phyloP scores from a whole-genome alignment of 1,140 invertebrate genomes.

The Drosophila insularis region DNA sequence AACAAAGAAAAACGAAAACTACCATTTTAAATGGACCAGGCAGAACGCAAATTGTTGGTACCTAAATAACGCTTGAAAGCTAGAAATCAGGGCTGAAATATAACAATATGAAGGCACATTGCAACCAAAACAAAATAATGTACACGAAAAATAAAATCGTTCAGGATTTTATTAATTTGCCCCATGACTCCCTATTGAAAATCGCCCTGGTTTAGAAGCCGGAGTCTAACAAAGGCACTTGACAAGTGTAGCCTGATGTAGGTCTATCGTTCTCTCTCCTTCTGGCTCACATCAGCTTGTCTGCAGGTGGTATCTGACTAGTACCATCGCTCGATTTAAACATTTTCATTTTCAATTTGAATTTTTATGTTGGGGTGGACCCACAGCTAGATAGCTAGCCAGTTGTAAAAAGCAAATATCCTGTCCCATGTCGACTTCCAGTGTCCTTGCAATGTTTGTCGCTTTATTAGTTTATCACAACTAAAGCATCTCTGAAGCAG shows the following conservation, averaged over 20 bases:
- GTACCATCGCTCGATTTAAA: conserved; percentile 57
- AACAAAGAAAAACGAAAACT: conserved; percentile 44
- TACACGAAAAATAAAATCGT: too few species aligned
- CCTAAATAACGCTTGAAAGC: conserved; percentile 46
- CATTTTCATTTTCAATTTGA: conserved; percentile 75
- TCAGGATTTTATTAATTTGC: too few species aligned
- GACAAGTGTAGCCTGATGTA: conserved; percentile 57
- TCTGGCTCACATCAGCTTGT: not conserved
- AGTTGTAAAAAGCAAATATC: conserved; percentile 77
- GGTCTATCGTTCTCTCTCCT: conserved; percentile 28
- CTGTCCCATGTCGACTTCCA: conserved; percentile 25
- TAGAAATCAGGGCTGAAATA: not conserved
- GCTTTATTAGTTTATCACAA: conserved; percentile 78
- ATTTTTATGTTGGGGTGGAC: conserved; percentile 58
- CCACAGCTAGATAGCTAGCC: not conserved
- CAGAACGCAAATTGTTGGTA: conserved; percentile 55
- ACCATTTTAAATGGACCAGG: conserved; percentile 60
- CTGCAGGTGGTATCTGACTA: conserved; percentile 41
- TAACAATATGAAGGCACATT: too few species aligned
- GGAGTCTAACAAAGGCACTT: not conserved
- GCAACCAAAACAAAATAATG: too few species aligned
- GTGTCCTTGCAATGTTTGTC: conserved; percentile 61
- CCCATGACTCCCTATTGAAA: too few species aligned
- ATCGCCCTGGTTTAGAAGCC: too few species aligned
- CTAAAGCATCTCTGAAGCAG: conserved; percentile 67